Percentiles rank a stretch among this genome's conserved stretches.
These are phyloP conservation scores for Chironomus tentans DNA, from an alignment of 2,888 invertebrate genomes.

Conservation along the genomic window DNA sequence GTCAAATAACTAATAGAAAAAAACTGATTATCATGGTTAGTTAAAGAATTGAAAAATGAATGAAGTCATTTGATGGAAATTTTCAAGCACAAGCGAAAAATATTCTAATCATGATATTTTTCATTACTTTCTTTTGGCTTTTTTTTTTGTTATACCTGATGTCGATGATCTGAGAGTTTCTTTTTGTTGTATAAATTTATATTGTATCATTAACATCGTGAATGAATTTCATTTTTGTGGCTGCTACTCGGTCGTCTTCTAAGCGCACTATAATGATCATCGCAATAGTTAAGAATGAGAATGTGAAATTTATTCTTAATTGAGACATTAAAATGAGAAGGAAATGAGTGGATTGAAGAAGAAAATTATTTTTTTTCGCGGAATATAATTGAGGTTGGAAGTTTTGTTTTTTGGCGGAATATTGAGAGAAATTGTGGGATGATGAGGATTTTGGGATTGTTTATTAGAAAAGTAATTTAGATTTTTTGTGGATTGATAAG, in stretches of 20 bases:
- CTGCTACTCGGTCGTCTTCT: not conserved
- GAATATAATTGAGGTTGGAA: too few species aligned
- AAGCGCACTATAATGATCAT: too few species aligned
- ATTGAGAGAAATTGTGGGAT: too few species aligned
- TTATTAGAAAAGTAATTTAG: too few species aligned
- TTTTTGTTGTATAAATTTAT: too few species aligned
- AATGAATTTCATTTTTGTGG: conserved; percentile 10
- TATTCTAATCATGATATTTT: conserved; percentile 5
- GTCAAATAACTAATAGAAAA: not conserved
- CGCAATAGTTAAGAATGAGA: not conserved
- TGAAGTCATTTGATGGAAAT: conserved; percentile 8
- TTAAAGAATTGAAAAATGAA: conserved; percentile 21
- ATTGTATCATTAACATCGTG: not conserved
- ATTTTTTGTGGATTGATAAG: too few species aligned
- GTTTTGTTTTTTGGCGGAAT: too few species aligned
- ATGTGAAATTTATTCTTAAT: not conserved
- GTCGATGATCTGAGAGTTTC: conserved; percentile 9
- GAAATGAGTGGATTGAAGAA: not conserved
- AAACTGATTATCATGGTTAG: conserved; percentile 24
- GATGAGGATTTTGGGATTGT: too few species aligned
- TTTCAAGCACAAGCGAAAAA: conserved; percentile 9
- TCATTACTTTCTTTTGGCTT: not conserved
- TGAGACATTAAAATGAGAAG: not conserved
- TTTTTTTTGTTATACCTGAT: conserved; percentile 2
- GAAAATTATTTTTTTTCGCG: not conserved